Conservation (phyloP, 2,113 vertebrate genomes). For the Saccopteryx bilineata region DNA sequence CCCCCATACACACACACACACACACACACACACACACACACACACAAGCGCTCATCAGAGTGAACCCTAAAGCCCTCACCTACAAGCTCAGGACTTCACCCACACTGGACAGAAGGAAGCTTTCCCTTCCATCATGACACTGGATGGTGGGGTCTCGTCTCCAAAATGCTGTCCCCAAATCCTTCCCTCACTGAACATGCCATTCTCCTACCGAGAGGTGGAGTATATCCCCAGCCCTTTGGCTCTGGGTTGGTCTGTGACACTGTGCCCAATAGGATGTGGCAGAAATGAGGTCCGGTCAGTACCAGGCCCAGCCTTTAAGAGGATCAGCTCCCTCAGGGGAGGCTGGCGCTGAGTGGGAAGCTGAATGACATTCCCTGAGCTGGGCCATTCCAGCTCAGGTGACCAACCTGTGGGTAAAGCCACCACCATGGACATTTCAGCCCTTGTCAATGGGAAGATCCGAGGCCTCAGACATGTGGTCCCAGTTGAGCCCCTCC, state of each 20-base stretch:
- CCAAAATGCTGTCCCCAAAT: background rate
- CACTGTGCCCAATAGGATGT: background rate
- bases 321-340: background rate
- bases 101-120: background rate
- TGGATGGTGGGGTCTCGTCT: background rate
- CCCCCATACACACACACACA: background rate
- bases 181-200: background rate
- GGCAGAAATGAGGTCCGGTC: background rate
- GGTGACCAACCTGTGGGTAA: background rate
- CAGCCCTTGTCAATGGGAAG: background rate
- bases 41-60: background rate
- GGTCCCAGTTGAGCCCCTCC: background rate
- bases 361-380: background rate
- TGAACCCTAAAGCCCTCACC: background rate
- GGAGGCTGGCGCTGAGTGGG: background rate
- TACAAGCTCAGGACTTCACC: background rate
- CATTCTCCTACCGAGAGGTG: background rate
- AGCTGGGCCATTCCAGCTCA: background rate
- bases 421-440: background rate
- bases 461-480: rapidly evolving
- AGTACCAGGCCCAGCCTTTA: background rate
- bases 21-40: background rate
- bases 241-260: background rate
- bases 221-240: background rate
- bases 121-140: background rate